phyloP scores from a whole-genome alignment of 2,888 invertebrate species.

The Oscheius sp. region DNA sequence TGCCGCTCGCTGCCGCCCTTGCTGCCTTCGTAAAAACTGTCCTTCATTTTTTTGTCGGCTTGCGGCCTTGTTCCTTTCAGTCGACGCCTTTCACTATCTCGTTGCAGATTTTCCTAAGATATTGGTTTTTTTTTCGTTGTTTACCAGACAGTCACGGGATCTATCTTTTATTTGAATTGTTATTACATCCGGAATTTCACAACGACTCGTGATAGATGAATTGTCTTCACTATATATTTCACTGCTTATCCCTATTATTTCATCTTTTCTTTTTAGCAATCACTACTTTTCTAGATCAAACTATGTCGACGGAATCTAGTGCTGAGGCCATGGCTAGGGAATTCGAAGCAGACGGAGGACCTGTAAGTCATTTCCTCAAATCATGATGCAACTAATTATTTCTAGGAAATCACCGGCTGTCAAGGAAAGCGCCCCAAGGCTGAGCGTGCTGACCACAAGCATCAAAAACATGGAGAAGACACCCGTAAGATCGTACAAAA shows the following conservation, averaged over 20 bases:
- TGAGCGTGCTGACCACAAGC: constrained; percentile 66
- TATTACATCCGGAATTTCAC: no score
- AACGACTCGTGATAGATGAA: no score
- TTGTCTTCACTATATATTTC: neutral
- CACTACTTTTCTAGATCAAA: neutral
- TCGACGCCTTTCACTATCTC: neutral
- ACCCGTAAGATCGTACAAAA: constrained; percentile 60
- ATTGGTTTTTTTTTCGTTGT: neutral
- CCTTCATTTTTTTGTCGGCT: neutral
- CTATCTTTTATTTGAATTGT: neutral
- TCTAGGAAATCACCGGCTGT: constrained; percentile 44
- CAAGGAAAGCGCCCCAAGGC: constrained; percentile 62
- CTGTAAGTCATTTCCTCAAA: constrained; percentile 30
- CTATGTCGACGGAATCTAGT: constrained; percentile 44
- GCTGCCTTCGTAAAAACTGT: constrained; percentile 14
- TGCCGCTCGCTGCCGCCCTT: constrained; percentile 1
- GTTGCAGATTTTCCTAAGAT: neutral
- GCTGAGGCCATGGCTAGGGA: constrained; percentile 63
- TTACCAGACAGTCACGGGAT: neutral
- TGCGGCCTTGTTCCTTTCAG: neutral
- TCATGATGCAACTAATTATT: neutral
- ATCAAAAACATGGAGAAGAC: constrained; percentile 62
- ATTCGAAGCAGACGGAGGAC: constrained; percentile 61
- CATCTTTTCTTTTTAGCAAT: neutral
- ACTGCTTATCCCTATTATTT: neutral